phyloP scores from a whole-genome alignment of 2,797 vertebrate species.

The Nannoperca australis region DNA sequence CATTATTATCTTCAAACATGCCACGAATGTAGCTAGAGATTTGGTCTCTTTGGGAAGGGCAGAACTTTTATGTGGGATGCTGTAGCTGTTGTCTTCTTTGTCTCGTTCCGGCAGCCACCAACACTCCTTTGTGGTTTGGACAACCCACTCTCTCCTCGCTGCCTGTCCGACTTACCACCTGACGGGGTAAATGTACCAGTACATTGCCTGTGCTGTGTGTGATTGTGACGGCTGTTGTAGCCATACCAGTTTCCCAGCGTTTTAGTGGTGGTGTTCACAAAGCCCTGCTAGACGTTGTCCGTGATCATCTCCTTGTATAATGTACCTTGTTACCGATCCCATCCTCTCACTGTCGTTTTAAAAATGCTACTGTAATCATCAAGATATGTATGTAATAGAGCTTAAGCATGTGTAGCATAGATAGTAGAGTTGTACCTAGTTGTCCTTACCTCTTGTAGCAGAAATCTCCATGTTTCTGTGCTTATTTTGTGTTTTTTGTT shows the following conservation, averaged over 20 bases:
- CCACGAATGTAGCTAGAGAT: constrained; percentile 20
- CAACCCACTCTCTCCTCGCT: constrained; percentile 85
- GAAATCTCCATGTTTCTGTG: constrained; percentile 40
- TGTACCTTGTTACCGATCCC: constrained; percentile 30
- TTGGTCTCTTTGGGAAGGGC: constrained; percentile 39
- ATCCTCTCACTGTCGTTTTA: constrained; percentile 31
- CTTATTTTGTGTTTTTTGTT: constrained; percentile 34
- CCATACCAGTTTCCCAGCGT: constrained; percentile 54
- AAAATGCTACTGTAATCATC: neutral
- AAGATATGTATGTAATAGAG: constrained; percentile 17
- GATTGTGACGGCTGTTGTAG: constrained; percentile 67
- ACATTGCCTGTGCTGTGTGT: constrained; percentile 79
- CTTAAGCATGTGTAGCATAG: constrained; percentile 38
- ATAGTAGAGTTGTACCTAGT: constrained; percentile 9
- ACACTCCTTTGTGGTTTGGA: constrained; percentile 88
- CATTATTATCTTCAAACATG: constrained; percentile 11
- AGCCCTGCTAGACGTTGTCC: constrained; percentile 50
- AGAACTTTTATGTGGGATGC: constrained; percentile 70
- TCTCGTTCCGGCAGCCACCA: constrained; percentile 85
- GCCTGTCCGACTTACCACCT: constrained; percentile 85
- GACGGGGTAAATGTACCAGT: constrained; percentile 85
- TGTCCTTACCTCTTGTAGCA: constrained; percentile 41
- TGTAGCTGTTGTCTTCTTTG: constrained; percentile 82
- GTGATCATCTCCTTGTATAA: constrained; percentile 56
- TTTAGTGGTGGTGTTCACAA: constrained; percentile 57